phyloP scores from a whole-genome alignment of 2,888 invertebrate species.

The Hirtodrosophila alboralis region DNA sequence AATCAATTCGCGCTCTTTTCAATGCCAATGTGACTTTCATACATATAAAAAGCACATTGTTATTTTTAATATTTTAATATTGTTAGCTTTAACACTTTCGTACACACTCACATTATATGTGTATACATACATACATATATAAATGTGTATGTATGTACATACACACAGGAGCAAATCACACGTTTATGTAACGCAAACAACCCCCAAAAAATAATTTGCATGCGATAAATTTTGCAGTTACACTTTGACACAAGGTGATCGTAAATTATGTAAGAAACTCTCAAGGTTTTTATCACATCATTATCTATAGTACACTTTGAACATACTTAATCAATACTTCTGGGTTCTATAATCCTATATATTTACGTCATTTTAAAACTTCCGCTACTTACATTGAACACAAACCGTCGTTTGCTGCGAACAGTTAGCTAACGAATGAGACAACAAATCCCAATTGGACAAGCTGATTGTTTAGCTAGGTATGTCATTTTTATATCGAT shows the following conservation, averaged over 20 bases:
- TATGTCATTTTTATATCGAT: conserved; percentile 5
- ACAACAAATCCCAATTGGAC: conserved; percentile 44
- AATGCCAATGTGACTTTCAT: conserved; percentile 62
- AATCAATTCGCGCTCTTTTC: conserved; percentile 53
- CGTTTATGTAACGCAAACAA: conserved; percentile 75
- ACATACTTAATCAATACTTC: conserved; percentile 37
- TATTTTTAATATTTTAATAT: conserved; percentile 3
- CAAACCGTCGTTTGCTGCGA: conserved; percentile 64
- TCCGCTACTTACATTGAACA: conserved; percentile 82
- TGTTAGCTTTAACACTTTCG: conserved; percentile 38
- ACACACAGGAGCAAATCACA: conserved; percentile 35
- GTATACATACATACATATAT: conserved; percentile 17
- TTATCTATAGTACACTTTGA: conserved; percentile 27
- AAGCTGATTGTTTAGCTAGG: conserved; percentile 1
- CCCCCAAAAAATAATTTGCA: conserved; percentile 56
- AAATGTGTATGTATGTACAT: conserved; percentile 14
- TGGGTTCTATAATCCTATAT: conserved; percentile 25
- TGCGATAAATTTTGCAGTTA: conserved; percentile 9
- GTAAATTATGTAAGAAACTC: conserved; percentile 26
- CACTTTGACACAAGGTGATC: conserved; percentile 6
- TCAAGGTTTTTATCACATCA: conserved; percentile 14
- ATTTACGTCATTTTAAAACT: conserved; percentile 69
- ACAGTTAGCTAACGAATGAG: conserved; percentile 68
- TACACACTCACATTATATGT: too few species aligned
- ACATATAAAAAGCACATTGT: conserved; percentile 8